phyloP scores from a whole-genome alignment of 2,888 invertebrate species.

The Drosophila rubida region DNA sequence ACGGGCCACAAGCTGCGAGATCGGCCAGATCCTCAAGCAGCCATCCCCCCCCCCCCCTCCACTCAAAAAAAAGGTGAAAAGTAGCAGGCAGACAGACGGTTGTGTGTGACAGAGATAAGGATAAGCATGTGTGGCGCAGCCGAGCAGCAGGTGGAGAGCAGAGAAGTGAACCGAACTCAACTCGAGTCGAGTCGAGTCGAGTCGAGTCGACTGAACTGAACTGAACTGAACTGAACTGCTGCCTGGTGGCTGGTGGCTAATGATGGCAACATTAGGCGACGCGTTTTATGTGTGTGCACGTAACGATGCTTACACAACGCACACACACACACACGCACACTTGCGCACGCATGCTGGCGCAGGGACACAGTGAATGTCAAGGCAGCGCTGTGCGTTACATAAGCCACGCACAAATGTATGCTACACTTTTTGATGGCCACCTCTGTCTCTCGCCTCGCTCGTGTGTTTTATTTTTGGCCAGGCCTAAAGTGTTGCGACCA shows the following conservation, averaged over 20 bases:
- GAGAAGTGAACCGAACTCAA: background rate
- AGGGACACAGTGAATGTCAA: slow-evolving; percentile 64
- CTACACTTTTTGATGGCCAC: slow-evolving; percentile 74
- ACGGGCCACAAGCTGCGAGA: slow-evolving; percentile 29
- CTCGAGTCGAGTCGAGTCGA: background rate
- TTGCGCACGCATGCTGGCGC: slow-evolving; percentile 8
- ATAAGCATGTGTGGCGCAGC: too few species aligned
- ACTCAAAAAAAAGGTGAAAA: slow-evolving; percentile 29
- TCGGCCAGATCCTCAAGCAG: slow-evolving; percentile 39
- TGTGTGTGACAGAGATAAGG: slow-evolving; percentile 11
- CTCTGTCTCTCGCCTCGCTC: slow-evolving; percentile 1
- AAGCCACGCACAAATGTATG: slow-evolving; percentile 77
- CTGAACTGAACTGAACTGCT: background rate
- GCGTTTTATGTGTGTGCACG: slow-evolving; percentile 76
- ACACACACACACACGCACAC: slow-evolving; percentile 36
- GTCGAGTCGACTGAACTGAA: background rate
- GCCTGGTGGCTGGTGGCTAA: slow-evolving; percentile 56
- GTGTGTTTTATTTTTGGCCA: slow-evolving; percentile 42
- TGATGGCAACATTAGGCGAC: slow-evolving; percentile 73
- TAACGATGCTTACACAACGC: slow-evolving; percentile 63
- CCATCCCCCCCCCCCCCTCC: too few species aligned
- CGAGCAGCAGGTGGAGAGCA: slow-evolving; percentile 2
- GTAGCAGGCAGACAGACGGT: slow-evolving; percentile 24
- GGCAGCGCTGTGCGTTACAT: slow-evolving; percentile 62
- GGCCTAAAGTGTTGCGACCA: slow-evolving; percentile 34